Evolutionary conservation across 2,113 vertebrate genomes (phyloP).

Genomic region (Chaenogobius annularis): DNA sequence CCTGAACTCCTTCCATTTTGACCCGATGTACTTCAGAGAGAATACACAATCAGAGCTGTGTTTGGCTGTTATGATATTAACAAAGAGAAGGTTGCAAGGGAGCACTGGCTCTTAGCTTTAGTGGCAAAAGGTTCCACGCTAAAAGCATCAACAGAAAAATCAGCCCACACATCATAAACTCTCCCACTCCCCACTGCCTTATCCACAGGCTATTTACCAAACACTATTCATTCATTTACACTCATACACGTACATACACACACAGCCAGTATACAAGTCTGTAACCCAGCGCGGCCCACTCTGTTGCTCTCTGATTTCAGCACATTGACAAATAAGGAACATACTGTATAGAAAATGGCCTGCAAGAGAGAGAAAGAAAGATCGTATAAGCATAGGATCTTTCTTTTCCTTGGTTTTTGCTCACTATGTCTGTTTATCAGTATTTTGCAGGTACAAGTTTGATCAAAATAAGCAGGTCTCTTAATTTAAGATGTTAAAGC

Average conservation of each 20-base stretch:
- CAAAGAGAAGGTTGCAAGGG: slow-evolving; percentile 44
- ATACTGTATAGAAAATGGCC: slow-evolving; percentile 56
- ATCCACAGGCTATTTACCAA: slow-evolving; percentile 66
- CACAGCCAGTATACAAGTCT: slow-evolving; percentile 27
- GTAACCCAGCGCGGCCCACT: slow-evolving; percentile 50
- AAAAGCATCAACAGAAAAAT: slow-evolving; percentile 66
- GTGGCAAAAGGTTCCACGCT: slow-evolving; percentile 55
- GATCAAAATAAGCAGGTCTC: not conserved
- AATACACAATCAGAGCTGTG: slow-evolving; percentile 42
- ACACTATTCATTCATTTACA: slow-evolving; percentile 60
- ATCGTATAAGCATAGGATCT: no score
- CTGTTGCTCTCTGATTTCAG: slow-evolving; percentile 68
- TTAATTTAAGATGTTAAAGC: not conserved
- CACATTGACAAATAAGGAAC: slow-evolving; percentile 73
- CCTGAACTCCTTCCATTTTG: slow-evolving; percentile 42
- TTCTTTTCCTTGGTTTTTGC: slow-evolving; percentile 11
- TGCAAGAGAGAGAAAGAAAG: no score
- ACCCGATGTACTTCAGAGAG: slow-evolving; percentile 35
- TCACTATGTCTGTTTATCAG: slow-evolving; percentile 12
- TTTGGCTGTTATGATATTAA: slow-evolving; percentile 50
- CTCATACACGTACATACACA: slow-evolving; percentile 26
- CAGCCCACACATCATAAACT: slow-evolving; percentile 58
- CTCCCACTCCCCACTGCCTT: slow-evolving; percentile 45
- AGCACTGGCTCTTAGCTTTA: slow-evolving; percentile 39
- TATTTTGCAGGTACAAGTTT: not conserved